A percentile compares a stretch with the other conserved stretches of the same genome.
phyloP scores from a whole-genome alignment of 2,113 vertebrate genomes.

The Picathartes gymnocephalus region DNA sequence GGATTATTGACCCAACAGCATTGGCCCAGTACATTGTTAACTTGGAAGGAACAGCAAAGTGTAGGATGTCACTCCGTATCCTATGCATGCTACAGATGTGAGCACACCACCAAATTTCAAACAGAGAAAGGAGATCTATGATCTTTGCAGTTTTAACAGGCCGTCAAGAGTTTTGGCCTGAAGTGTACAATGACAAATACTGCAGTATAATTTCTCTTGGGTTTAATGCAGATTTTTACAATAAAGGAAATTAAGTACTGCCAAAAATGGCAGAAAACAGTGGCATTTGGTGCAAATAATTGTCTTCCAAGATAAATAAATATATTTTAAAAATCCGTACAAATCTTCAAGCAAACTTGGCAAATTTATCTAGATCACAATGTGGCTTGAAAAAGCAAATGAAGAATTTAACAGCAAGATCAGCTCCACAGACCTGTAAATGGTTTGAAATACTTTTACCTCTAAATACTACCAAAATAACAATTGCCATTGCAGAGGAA shows the following conservation, averaged over 20 bases:
- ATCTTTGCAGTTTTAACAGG: not conserved
- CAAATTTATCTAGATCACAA: not conserved
- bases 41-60: not conserved
- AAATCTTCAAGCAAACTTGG: slow-evolving; percentile 13
- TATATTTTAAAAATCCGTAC: not conserved
- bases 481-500: not conserved
- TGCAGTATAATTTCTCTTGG: not conserved
- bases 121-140: not conserved
- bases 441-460: not conserved
- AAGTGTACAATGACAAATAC: not conserved
- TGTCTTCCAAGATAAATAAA: slow-evolving; percentile 1
- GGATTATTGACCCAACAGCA: not conserved
- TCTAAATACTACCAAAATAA: not conserved
- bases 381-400: not conserved
- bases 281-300: not conserved
- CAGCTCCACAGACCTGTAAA: not conserved
- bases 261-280: not conserved
- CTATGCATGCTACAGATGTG: not conserved
- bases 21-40: not conserved
- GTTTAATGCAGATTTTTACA: not conserved
- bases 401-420: slow-evolving; percentile 7
- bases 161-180: not conserved
- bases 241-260: not conserved
- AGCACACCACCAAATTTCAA: not conserved
- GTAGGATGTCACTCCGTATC: not conserved